Conservation (phyloP, 2,888 invertebrate genomes). For the Abrostola triplasia region DNA sequence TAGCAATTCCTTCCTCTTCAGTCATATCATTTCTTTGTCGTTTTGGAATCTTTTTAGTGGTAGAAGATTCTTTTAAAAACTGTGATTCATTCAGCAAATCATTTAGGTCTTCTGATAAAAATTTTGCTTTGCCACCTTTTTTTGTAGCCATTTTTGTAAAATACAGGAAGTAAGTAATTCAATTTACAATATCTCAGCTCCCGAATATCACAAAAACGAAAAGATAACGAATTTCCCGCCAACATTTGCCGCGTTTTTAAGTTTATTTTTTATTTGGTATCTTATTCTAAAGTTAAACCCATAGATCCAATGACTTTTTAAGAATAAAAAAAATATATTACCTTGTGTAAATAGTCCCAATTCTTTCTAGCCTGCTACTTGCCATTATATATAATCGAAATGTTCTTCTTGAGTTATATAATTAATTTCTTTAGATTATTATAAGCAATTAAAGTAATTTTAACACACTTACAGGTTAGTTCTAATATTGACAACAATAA, state of each 20-base stretch:
- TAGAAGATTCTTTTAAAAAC: slow-evolving; percentile 69
- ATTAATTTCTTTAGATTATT: slow-evolving; percentile 5
- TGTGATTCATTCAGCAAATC: slow-evolving; percentile 72
- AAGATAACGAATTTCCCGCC: slow-evolving; percentile 35
- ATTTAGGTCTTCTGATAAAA: slow-evolving; percentile 67
- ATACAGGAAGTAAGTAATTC: background rate
- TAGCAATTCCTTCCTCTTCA: slow-evolving; percentile 69
- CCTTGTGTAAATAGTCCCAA: slow-evolving; percentile 92
- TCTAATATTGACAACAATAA: background rate
- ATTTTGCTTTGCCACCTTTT: slow-evolving; percentile 69
- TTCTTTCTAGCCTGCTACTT: slow-evolving; percentile 91
- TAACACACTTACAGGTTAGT: background rate
- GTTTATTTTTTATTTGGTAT: slow-evolving; percentile 8
- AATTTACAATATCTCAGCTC: background rate
- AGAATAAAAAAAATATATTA: slow-evolving; percentile 57
- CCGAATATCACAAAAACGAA: background rate
- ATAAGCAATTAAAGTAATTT: background rate
- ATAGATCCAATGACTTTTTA: slow-evolving; percentile 9
- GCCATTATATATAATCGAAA: slow-evolving; percentile 84
- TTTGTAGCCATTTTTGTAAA: slow-evolving; percentile 67
- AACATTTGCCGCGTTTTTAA: slow-evolving; percentile 37
- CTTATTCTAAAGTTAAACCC: slow-evolving; percentile 28
- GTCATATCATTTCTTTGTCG: slow-evolving; percentile 58
- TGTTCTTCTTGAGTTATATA: background rate
- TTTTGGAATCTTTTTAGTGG: slow-evolving; percentile 68